Evolutionary conservation across 2,797 vertebrate genomes (phyloP), one percentile per base, ranked within the genome.

Genomic region (Anas bahamensis): DNA sequence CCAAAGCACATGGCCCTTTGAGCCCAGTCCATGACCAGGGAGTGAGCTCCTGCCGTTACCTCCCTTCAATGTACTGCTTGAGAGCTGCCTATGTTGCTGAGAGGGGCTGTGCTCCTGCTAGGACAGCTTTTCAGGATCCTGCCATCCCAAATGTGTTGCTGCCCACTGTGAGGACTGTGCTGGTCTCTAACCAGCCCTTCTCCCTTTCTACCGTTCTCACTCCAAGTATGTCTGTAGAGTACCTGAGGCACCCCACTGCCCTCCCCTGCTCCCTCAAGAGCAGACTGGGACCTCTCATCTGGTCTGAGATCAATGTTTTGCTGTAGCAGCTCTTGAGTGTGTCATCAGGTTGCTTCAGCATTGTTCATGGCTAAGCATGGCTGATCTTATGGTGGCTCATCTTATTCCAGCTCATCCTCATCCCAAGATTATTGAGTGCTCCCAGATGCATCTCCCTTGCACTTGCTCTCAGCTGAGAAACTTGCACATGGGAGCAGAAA

Each of bases 181-280:
- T 90, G 26, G 8, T 75, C 39, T 71, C 53, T 53, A 80, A 18
- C 22, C 79, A 80, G 26, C 26, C 53, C 9, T 17, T 22, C 23
- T 61, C 22, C 70, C 31, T 92, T 22, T 35, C 61, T 56, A 23
- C n/a, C 59, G 19, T 7, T 69, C 64, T 75, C 75, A 57, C 15
- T 21, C 33, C 50, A 33, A 10, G 8, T 64, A 24, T 53, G 35
- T 72, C 31, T 84, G 61, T 64, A 79, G 29, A 66, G 48, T 16
- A 53, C 55, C 17, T 1, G 0, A 1, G 1, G 31, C 57, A 53
- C 39, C 31, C 13, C 1, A 0, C 37, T 46, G 66, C 13, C 15
- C 50, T 69, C 22, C 37, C 9, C 8, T 7, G 42, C 69, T 65
- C 42, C 39, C 69, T 29, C 9, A 2, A 35, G 44, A 31, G 29